Evolutionary conservation across 2,113 vertebrate genomes (phyloP).

Genomic region (Spilogale gracilis): DNA sequence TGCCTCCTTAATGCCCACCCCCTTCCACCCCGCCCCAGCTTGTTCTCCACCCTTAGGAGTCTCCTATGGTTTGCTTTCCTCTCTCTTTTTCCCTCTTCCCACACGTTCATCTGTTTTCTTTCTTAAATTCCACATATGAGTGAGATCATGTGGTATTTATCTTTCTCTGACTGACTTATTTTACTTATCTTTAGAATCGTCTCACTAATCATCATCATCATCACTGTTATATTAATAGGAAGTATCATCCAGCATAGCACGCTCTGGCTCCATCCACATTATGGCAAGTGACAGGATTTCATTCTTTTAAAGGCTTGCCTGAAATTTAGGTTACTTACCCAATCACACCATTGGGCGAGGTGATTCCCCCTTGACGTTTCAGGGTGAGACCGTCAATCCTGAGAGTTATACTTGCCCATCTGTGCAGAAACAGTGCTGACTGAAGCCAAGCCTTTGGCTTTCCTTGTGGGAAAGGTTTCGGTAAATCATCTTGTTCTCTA

Average conservation of each 20-base stretch:
- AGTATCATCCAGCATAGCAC: background rate
- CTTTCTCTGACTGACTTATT: background rate
- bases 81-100: background rate
- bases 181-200: background rate
- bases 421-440: background rate
- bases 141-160: background rate
- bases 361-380: background rate
- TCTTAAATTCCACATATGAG: background rate
- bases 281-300: background rate
- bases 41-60: background rate
- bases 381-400: background rate
- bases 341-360: background rate
- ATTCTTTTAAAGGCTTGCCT: background rate
- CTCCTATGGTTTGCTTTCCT: background rate
- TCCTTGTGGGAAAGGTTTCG: background rate
- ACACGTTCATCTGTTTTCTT: background rate
- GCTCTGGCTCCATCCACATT: background rate
- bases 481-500: background rate
- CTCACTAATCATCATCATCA: background rate
- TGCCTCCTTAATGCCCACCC: no score
- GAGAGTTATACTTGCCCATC: background rate
- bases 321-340: background rate
- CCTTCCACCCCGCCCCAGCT: no score
- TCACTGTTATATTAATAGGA: background rate
- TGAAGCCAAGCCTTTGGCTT: no score